Evolutionary conservation across 2,113 vertebrate genomes (phyloP), one percentile per base, ranked within the genome.

Genomic region (Notechis scutatus): DNA sequence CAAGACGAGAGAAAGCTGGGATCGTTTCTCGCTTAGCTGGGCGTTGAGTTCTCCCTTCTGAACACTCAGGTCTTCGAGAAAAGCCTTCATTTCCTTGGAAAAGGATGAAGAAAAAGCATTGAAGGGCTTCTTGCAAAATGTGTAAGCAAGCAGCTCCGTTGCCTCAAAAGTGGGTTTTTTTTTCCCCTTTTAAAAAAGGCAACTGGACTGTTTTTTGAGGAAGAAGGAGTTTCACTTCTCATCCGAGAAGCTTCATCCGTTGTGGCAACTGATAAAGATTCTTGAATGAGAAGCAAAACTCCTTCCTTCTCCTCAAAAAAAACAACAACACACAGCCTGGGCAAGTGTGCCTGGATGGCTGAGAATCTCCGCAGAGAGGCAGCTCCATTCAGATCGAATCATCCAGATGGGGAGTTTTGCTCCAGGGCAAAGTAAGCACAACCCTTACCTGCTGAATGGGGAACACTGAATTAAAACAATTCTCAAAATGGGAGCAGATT

Each of bases 21-120:
- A 64, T 96, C 96, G 98, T 57, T 95, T 98, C 96, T 98, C 98
- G 52, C 94, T 96, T 23, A 98, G 94, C 91, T 98, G 97, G 26
- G 96, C 96, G 90, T 97, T 98, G 93, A 98, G 95, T 91, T 98
- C 98, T 94, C 97, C 96, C 95, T 97, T 98, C 95, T 98, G 98
- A 94, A 93, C 94, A 92, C 95, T 96, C 92, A 99, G 96, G 88
- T 98, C 96, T 94, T 97, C 98, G 64, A 98, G 91, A 93, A 98
- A 94, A 20, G 92, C 95, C 87, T 97, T 98, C 88, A 98, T 94
- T 96, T 98, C 98, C 98, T 98, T 90, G 92, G 85, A 89, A 94
- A 95, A 39, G n/a, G 86, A 61, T 55, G 69, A 52, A 85, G 42
- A 29, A 3, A 45, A 3, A 45, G 20, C 21, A 12, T 2, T 1